Evolutionary conservation across 1,140 invertebrate species (phyloP).

Genomic region (Drosophila sproati): DNA sequence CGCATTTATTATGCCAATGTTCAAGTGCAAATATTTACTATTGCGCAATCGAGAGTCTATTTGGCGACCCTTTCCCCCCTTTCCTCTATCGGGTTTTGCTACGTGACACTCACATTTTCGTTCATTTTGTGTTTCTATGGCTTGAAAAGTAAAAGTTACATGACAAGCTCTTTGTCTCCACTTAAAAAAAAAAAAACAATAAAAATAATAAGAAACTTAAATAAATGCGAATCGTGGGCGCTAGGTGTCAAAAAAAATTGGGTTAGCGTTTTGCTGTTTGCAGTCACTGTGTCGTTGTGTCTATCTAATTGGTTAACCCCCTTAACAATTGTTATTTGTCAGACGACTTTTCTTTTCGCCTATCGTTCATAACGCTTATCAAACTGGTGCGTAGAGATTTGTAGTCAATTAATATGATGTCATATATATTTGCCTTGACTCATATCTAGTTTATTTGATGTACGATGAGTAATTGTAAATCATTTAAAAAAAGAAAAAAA

Average conservation of each 20-base stretch:
- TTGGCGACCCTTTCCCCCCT: conserved; percentile 22
- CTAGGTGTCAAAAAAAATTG: conserved; percentile 28
- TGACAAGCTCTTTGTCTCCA: conserved; percentile 53
- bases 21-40: conserved; percentile 69
- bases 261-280: conserved; percentile 24
- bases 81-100: conserved; percentile 30
- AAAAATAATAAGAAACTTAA: not conserved
- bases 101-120: conserved; percentile 64
- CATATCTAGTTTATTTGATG: not conserved
- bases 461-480: conserved; percentile 30
- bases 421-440: conserved; percentile 6
- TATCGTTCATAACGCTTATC: conserved; percentile 25
- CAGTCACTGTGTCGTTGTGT: conserved; percentile 8
- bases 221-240: conserved; percentile 25
- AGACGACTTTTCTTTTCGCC: not conserved
- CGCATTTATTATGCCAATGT: conserved; percentile 39
- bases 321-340: not conserved
- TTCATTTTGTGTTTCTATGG: conserved; percentile 23
- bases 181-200: conserved; percentile 24
- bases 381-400: conserved; percentile 20
- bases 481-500: not conserved
- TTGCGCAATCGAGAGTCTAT: conserved; percentile 52
- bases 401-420: conserved; percentile 36
- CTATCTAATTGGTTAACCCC: conserved; percentile 30
- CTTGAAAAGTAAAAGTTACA: conserved; percentile 77